Conservation (phyloP, 2,113 vertebrate species). For the Notothenia rossii region DNA sequence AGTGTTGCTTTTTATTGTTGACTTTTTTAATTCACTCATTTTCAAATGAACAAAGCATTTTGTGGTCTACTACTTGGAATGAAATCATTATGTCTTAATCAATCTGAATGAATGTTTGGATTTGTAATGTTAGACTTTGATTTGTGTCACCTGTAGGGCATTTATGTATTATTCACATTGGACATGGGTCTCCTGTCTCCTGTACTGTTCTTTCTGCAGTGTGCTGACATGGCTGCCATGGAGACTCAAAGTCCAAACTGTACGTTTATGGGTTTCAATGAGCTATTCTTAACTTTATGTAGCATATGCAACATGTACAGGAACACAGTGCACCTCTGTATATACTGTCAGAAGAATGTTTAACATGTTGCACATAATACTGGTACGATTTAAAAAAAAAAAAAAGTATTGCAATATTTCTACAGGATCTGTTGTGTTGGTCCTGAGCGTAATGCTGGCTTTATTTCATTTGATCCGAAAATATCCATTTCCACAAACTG, state of each 20-base stretch:
- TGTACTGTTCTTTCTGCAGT: slow-evolving; percentile 20
- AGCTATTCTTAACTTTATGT: slow-evolving; percentile 45
- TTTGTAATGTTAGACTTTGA: slow-evolving; percentile 30
- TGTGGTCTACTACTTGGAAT: slow-evolving; percentile 56
- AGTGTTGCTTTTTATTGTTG: slow-evolving; percentile 66
- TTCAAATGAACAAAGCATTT: slow-evolving; percentile 35
- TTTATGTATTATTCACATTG: slow-evolving; percentile 40
- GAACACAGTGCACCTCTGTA: slow-evolving; percentile 53
- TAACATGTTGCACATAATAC: slow-evolving; percentile 48
- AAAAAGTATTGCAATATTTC: slow-evolving; percentile 61
- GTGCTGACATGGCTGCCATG: slow-evolving; percentile 24
- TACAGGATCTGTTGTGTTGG: slow-evolving; percentile 28
- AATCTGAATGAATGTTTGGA: slow-evolving; percentile 59
- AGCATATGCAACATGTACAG: slow-evolving; percentile 66
- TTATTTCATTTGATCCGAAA: slow-evolving; percentile 14
- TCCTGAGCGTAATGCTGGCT: background rate
- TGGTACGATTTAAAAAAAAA: slow-evolving; percentile 31
- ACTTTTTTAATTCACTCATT: slow-evolving; percentile 51
- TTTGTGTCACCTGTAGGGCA: slow-evolving; percentile 30
- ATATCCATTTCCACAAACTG: slow-evolving; percentile 10
- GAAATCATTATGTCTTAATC: slow-evolving; percentile 61
- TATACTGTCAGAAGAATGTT: slow-evolving; percentile 55
- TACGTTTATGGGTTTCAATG: slow-evolving; percentile 13
- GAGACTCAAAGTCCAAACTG: slow-evolving; percentile 7
- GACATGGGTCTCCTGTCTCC: slow-evolving; percentile 24